A percentile compares a stretch with the other conserved stretches of the same genome.
phyloP scores from a whole-genome alignment of 2,797 vertebrate genomes.

The Protosalanx chinensis region DNA sequence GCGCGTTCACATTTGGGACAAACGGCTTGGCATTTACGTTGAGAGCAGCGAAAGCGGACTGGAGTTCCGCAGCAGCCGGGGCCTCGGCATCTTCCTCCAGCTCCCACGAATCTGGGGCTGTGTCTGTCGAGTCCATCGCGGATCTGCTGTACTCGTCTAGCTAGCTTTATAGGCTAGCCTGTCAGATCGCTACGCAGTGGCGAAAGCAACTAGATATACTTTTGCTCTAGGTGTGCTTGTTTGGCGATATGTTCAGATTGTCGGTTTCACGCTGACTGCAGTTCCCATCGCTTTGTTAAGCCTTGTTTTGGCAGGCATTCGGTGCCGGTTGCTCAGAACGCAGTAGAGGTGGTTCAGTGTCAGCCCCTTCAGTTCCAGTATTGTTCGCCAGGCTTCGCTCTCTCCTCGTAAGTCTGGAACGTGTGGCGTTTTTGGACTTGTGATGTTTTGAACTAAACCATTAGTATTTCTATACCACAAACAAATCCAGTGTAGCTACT shows the following conservation, averaged over 20 bases:
- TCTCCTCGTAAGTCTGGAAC: slow-evolving; percentile 2
- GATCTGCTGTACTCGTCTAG: slow-evolving; percentile 51
- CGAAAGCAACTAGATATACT: neutral
- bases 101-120: slow-evolving; percentile 98
- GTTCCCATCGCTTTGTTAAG: slow-evolving; percentile 62
- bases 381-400: slow-evolving; percentile 15
- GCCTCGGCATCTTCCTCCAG: slow-evolving; percentile 90
- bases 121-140: slow-evolving; percentile 86
- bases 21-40: slow-evolving; percentile 97
- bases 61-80: slow-evolving; percentile 78
- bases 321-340: slow-evolving; percentile 34
- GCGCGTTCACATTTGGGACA: slow-evolving; percentile 90
- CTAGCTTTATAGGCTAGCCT: slow-evolving; percentile 18
- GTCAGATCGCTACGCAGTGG: slow-evolving; percentile 6
- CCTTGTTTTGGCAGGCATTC: slow-evolving; percentile 56
- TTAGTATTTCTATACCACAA: too few species aligned
- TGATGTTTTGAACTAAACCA: neutral
- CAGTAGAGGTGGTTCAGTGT: slow-evolving; percentile 32
- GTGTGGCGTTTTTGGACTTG: slow-evolving; percentile 6
- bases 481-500: neutral
- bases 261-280: slow-evolving; percentile 69
- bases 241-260: slow-evolving; percentile 57
- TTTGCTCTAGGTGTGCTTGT: slow-evolving; percentile 19
- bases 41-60: slow-evolving; percentile 85
- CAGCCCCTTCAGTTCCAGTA: slow-evolving; percentile 16